Evolutionary conservation across 2,113 vertebrate species (phyloP), one percentile per base, ranked within the genome.

Genomic region (Larimichthys crocea): DNA sequence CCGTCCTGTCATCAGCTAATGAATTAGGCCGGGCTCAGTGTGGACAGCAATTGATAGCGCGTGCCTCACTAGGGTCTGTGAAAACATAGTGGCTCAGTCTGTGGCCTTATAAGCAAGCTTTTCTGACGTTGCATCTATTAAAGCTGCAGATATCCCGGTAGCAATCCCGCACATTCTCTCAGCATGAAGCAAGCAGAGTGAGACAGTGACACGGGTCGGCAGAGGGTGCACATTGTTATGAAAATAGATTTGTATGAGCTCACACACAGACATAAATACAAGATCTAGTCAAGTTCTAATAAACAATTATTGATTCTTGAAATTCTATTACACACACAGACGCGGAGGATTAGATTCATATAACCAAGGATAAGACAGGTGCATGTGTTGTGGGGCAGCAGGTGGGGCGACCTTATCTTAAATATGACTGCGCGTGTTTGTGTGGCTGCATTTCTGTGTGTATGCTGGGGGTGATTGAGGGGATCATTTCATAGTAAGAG

Each of bases 1-100:
- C 83, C 62, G 79, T 85, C 76, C 86, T 92, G 87, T 92, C 88
- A 87, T 91, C 87, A 83, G 85, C 84, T 90, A 83, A 91, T 85
- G 89, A 92, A 89, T 90, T 91, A 90, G 89, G 70, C 73, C 3
- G 26, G 82, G 72, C 83, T 90, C 79, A 78, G 79, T 42, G 64
- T 72, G 83, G 87, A 86, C 63, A 84, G 83, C 82, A 72, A 76
- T 79, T 86, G 85, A 85, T 80, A 74, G 80, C 12, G 55, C 22
- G 73, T 79, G 80, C 77, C 80, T 91, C 56, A 26, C 69, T 53
- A 52, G 64, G 70, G 80, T 84, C 82, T 89, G 86, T 84, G 79
- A 84, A 92, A 91, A 91, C 82, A 92, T 12, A 61, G 82, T 52
- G 74, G 65, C 76, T 77, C 79, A 72, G 79, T 72, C 76, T 56